These are phyloP conservation scores for Paradisaea rubra DNA, from an alignment of 2,113 vertebrate genomes.

Conservation along the genomic window DNA sequence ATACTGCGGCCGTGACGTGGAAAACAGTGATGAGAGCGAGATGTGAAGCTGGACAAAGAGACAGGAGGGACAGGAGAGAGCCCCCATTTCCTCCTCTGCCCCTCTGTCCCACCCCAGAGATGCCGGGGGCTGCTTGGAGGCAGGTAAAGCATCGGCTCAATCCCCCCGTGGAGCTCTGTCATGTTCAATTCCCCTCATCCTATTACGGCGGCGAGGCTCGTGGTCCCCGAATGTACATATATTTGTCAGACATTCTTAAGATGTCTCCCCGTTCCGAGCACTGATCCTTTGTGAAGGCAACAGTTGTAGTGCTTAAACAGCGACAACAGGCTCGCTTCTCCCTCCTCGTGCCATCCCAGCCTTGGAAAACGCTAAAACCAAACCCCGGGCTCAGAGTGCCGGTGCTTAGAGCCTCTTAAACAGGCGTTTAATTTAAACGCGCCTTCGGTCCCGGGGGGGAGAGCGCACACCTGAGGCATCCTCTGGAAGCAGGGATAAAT, in stretches of 20 bases:
- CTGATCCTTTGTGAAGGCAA: conserved; percentile 33
- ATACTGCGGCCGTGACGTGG: fast-evolving
- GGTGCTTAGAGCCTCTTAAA: neutral
- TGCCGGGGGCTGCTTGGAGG: neutral
- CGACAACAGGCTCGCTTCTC: neutral
- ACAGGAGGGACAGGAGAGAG: neutral
- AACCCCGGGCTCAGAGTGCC: fast-evolving
- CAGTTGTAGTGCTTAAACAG: neutral
- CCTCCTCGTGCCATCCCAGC: neutral
- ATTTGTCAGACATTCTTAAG: conserved; percentile 43
- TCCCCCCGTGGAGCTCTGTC: neutral
- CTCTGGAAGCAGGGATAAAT: neutral
- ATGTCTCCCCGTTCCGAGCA: neutral
- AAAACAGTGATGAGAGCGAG: fast-evolving
- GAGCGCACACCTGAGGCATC: conserved; percentile 17
- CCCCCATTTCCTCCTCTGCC: neutral
- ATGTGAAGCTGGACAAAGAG: neutral
- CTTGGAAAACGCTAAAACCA: neutral
- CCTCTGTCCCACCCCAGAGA: neutral
- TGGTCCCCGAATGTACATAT: neutral
- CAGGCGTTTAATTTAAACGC: neutral
- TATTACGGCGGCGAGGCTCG: neutral
- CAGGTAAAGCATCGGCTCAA: neutral
- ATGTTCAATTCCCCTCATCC: neutral
- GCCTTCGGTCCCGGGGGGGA: neutral